phyloP scores from a whole-genome alignment of 1,140 invertebrate genomes.

The Drosophila ironensis region DNA sequence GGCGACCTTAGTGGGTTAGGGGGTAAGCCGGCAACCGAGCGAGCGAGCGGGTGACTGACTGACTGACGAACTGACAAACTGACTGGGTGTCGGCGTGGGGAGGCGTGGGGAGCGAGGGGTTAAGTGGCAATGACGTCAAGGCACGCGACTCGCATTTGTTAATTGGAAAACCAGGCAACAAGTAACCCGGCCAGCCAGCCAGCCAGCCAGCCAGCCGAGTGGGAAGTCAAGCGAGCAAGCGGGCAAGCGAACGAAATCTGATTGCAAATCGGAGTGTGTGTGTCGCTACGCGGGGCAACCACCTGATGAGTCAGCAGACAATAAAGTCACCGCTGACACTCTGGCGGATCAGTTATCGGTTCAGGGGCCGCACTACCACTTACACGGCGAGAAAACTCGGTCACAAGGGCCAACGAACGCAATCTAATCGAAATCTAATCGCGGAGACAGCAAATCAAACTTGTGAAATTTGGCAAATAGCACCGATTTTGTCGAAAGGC shows the following conservation, averaged over 20 bases:
- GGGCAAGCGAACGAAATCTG: conserved; percentile 8
- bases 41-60: no score
- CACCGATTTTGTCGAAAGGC: no score
- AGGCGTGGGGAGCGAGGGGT: no score
- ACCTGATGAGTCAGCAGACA: conserved; percentile 38
- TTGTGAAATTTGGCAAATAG: not conserved
- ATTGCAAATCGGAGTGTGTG: conserved; percentile 27
- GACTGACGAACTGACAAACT: no score
- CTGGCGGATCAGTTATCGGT: not conserved
- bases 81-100: not conserved
- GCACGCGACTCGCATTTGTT: conserved; percentile 61
- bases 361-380: no score
- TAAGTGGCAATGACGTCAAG: conserved; percentile 68
- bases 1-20: no score
- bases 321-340: not conserved
- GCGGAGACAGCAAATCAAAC: no score
- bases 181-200: conserved; percentile 2
- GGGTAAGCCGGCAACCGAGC: no score
- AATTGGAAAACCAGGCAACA: conserved; percentile 5
- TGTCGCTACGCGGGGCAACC: conserved; percentile 50
- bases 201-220: not conserved
- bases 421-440: not conserved
- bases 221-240: conserved; percentile 6
- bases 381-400: conserved; percentile 21
- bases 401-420: no score